Base-by-base conservation (phyloP, 2,113 vertebrate species). In the Chloebia gouldiae region DNA sequence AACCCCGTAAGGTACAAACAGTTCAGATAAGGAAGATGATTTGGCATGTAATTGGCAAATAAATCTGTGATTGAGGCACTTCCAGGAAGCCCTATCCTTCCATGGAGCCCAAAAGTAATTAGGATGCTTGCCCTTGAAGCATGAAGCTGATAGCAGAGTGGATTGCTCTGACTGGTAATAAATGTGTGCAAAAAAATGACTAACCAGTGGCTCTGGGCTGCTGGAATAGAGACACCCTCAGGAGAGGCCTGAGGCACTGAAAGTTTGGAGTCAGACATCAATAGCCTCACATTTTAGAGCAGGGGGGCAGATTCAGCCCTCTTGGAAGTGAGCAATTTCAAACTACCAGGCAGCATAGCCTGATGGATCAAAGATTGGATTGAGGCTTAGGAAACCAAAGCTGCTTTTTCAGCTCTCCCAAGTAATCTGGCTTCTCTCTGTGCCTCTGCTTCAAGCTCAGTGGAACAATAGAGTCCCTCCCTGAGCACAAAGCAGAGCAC, bases 341-440 rank as follows among this genome's bases (percentile, higher is more conserved):
- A 91, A 88, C 90, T 25, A 85, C 57, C 57, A 93, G 73, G 30
- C 83, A 92, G 69, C 3, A 7, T 1, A 65, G 89, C 59, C 75
- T 73, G 75, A 53, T 82, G 84, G 93, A 96, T 94, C 94, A 96
- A 94, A 95, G 81, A 44, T 5, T 56, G 87, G 33, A 57, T 1
- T 63, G 89, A 81, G 70, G 87, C 70, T 95, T 87, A 88, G 87
- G 75, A 94, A 85, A 70, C 59, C 90, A 94, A 93, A 95, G 84
- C 85, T 85, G 93, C 66, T 82, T 91, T 95, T 91, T 84, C 86
- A 92, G 71, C 75, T 95, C 78, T 95, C 84, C 90, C 31, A 47
- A 66, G 90, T 94, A 93, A 97, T 92, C 94, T 92, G 88, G 77
- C 88, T 92, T 75, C 92, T 94, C 91, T 86, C 68, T 60, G 73